Evolutionary conservation across 92 coral and sea anemone species (phyloP), one percentile per base, ranked within the genome.

Genomic region (Porites lobata): DNA sequence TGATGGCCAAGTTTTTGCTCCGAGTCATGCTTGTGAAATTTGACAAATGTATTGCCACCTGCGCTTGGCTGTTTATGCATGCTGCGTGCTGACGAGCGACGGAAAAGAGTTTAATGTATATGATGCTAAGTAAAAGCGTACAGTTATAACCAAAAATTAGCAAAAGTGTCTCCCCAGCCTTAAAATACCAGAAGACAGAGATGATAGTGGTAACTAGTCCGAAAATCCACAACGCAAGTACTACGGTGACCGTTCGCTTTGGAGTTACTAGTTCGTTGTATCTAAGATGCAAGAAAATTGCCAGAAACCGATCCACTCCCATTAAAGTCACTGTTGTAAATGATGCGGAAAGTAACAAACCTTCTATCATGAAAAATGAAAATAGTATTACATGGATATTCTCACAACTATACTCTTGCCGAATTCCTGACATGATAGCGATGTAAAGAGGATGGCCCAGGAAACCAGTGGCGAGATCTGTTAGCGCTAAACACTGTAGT

Each of bases 71-170:
- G 65, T 69, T 26, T 1, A 81, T 81, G 50, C 13, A 69, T 4
- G 56, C 77, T 69, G 63, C 76, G 56, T 81, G 85, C 9, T 72
- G 85, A 17, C 77, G 85, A 54, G 85, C 85, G 7, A 81, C 85
- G 3, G 18, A 56, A 68, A 53, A 80, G 21, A 80, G 24, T 24
- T 80, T 80, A 3, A 13, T 7, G 22, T 80, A 66, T 66, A 81
- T 38, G 65, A 81, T 17, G 53, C 76, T 29, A 57, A 69, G 85
- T 9, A 68, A 19, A 26, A 81, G 68, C 58, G 58, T 18, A 54
- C 57, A 18, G 9, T 18, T 64, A 17, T 81, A 81, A 69, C 77
- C 68, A 6, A 68, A 17, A 53, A 29, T 59, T 53, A 81, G 26
- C 13, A 81, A 0, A 68, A 15, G 18, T 17, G 54, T 69, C 65